Percentiles rank a stretch among this genome's conserved stretches.
These are phyloP conservation scores for Apostichopus parvimensis DNA, from an alignment of 35 echinoderm and acorn worm species.

Conservation along the genomic window DNA sequence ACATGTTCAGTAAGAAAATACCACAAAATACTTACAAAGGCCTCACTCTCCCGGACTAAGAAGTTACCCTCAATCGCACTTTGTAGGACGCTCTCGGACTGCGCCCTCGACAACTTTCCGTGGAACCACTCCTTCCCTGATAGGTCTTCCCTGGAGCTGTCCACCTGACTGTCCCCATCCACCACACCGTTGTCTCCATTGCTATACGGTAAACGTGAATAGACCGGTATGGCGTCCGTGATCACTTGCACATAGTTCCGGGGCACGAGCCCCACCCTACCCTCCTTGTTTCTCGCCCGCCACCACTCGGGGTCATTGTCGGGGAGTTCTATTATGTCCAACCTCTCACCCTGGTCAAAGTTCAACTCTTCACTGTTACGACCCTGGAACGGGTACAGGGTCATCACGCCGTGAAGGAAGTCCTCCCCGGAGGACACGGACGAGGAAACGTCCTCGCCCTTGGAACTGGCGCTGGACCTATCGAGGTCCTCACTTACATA, in stretches of 20 bases:
- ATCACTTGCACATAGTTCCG: conserved; percentile 89
- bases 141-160: conserved; percentile 28
- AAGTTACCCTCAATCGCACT: conserved; percentile 74
- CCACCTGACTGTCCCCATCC: background rate
- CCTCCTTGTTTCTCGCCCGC: conserved; percentile 83
- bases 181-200: conserved; percentile 31
- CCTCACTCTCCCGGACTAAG: conserved; percentile 88
- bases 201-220: conserved; percentile 49
- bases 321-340: conserved; percentile 90
- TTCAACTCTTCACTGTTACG: conserved; percentile 92
- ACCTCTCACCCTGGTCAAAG: conserved; percentile 82
- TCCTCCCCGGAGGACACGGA: conserved; percentile 61
- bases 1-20: no score
- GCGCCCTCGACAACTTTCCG: conserved; percentile 72
- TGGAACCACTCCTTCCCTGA: conserved; percentile 84
- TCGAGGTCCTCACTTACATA: conserved; percentile 84
- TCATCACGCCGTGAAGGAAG: conserved; percentile 79
- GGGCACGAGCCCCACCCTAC: conserved; percentile 79
- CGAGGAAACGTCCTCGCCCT: conserved; percentile 62
- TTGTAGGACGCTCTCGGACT: conserved; percentile 74
- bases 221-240: conserved; percentile 62
- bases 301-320: conserved; percentile 97
- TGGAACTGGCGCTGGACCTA: conserved; percentile 66
- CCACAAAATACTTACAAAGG: conserved; percentile 74
- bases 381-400: conserved; percentile 85